These are phyloP conservation scores for Drosophila pegasa DNA, from an alignment of 2,888 invertebrate species.

Conservation along the genomic window DNA sequence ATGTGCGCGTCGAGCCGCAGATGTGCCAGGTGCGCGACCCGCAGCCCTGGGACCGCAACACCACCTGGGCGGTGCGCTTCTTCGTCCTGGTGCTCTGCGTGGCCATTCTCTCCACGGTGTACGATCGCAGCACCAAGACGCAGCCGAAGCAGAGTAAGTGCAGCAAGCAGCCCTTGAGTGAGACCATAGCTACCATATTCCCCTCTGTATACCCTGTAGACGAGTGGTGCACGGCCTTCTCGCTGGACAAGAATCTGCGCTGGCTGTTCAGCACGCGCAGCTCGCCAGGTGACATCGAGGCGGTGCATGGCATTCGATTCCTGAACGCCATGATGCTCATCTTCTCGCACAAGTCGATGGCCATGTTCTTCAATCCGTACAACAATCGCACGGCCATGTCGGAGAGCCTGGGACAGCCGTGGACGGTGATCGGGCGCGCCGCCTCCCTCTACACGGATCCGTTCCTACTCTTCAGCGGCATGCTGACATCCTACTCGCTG, in stretches of 20 bases:
- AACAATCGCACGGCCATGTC: constrained; percentile 88
- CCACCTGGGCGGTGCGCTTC: constrained; percentile 86
- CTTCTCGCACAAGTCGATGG: constrained; percentile 90
- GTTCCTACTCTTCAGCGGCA: constrained; percentile 89
- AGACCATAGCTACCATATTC: not conserved
- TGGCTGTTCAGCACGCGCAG: constrained; percentile 86
- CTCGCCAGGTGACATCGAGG: constrained; percentile 87
- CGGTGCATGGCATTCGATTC: constrained; percentile 89
- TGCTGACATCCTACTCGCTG: constrained; percentile 88
- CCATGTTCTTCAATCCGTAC: constrained; percentile 89
- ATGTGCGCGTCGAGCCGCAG: constrained; percentile 87
- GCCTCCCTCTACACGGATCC: constrained; percentile 90
- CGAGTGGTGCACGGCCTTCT: constrained; percentile 87
- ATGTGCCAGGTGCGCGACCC: constrained; percentile 87
- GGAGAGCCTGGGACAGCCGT: constrained; percentile 88
- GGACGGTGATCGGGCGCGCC: constrained; percentile 89
- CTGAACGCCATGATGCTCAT: constrained; percentile 88
- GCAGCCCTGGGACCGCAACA: constrained; percentile 85
- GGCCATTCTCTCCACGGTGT: constrained; percentile 81
- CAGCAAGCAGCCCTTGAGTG: not conserved
- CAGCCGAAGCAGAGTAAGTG: constrained; percentile 78
- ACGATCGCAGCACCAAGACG: constrained; percentile 77
- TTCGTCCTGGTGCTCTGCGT: constrained; percentile 85
- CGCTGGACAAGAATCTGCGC: constrained; percentile 87
- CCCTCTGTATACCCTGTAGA: constrained; percentile 73